Percentiles rank a stretch among this genome's conserved stretches.
phyloP scores from a whole-genome alignment of 2,888 invertebrate genomes.

The Nomada goodeniana region DNA sequence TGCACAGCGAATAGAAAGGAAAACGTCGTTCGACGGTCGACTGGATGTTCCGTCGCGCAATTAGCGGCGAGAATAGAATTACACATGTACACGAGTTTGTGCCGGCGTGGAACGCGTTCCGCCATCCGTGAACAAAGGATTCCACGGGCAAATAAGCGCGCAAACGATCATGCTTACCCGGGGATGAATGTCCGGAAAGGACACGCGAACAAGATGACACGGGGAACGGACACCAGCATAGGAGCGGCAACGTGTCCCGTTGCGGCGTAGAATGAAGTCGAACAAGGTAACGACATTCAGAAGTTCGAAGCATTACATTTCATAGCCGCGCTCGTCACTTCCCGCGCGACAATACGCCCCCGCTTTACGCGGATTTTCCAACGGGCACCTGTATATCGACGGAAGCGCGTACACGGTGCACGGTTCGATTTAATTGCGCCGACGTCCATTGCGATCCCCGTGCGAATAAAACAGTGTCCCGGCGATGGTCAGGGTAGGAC shows the following conservation, averaged over 20 bases:
- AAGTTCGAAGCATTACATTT: not conserved
- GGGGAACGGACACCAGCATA: not conserved
- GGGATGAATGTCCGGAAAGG: not conserved
- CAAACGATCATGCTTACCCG: conserved; percentile 45
- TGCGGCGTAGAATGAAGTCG: not conserved
- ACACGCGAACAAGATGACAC: not conserved
- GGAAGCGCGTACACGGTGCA: not conserved
- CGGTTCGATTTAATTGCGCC: conserved; percentile 35
- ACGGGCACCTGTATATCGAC: conserved; percentile 11
- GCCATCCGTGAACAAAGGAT: conserved; percentile 64
- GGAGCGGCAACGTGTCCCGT: conserved; percentile 16
- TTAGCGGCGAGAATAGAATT: conserved; percentile 33
- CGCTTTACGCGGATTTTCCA: not conserved
- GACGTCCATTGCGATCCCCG: not conserved
- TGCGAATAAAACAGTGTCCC: conserved; percentile 12
- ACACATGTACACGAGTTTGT: conserved; percentile 3
- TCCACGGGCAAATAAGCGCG: conserved; percentile 44
- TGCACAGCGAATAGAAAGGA: conserved; percentile 29
- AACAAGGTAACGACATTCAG: conserved; percentile 27
- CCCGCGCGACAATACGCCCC: not conserved
- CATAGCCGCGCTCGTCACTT: not conserved
- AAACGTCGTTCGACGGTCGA: conserved; percentile 18
- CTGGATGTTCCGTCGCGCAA: conserved; percentile 12
- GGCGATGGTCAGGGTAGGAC: not conserved
- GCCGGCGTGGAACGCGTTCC: not conserved